phyloP scores from a whole-genome alignment of 2,113 vertebrate genomes.

The Dipodomys stephensi region DNA sequence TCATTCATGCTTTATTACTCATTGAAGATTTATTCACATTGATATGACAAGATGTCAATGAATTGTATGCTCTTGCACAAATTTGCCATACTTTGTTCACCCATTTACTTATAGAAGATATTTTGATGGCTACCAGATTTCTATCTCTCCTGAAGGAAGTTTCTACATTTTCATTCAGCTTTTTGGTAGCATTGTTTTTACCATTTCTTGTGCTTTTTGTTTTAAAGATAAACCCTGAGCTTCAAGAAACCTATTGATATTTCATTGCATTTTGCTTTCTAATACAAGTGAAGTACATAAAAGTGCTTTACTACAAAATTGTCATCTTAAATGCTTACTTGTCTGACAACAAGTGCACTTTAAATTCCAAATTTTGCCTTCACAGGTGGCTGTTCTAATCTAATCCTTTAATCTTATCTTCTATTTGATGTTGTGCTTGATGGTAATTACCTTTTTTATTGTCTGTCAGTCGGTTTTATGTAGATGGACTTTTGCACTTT shows the following conservation, averaged over 20 bases:
- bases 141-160: not conserved
- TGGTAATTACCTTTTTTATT: conserved; percentile 77
- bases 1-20: not conserved
- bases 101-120: not conserved
- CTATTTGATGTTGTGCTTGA: conserved; percentile 55
- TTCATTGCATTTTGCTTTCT: conserved; percentile 36
- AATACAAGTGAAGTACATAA: conserved; percentile 52
- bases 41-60: not conserved
- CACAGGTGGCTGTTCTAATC: conserved; percentile 58
- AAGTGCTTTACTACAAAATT: conserved; percentile 41
- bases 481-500: conserved; percentile 38
- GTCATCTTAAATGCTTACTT: conserved; percentile 61
- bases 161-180: not conserved
- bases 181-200: not conserved
- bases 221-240: conserved; percentile 37
- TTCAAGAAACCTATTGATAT: conserved; percentile 40
- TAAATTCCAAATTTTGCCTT: conserved; percentile 56
- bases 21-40: not conserved
- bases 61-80: not conserved
- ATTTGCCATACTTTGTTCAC: not conserved
- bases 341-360: conserved; percentile 45
- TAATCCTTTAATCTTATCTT: conserved; percentile 66
- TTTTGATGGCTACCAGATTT: not conserved
- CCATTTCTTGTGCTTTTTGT: not conserved
- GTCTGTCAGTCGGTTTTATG: conserved; percentile 77